phyloP scores from a whole-genome alignment of 2,797 vertebrate genomes.

The Allenopithecus nigroviridis region DNA sequence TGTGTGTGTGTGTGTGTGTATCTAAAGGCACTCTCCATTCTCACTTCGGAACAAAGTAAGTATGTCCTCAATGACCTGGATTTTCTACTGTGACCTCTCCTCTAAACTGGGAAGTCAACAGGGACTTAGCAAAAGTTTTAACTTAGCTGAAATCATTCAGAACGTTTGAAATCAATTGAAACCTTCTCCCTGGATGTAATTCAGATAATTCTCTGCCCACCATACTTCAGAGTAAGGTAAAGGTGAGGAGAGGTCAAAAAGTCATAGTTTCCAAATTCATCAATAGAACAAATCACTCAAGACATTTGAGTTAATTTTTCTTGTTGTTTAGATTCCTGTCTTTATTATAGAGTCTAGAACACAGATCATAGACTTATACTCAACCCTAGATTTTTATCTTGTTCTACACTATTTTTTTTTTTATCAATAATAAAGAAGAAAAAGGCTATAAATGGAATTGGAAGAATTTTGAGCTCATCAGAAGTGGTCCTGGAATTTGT shows the following conservation, averaged over 20 bases:
- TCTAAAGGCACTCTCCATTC: not conserved
- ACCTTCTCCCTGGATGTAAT: not conserved
- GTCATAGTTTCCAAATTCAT: not conserved
- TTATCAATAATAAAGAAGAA: not conserved
- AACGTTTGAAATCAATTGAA: conserved; percentile 35
- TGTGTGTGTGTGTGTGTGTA: not conserved
- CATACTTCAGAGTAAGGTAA: not conserved
- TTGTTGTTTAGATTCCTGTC: not conserved
- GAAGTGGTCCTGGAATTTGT: not conserved
- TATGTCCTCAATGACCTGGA: not conserved
- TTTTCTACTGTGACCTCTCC: conserved; percentile 19
- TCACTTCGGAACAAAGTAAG: conserved; percentile 17
- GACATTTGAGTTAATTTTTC: conserved; percentile 6
- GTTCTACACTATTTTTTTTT: not conserved
- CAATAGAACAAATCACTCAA: not conserved
- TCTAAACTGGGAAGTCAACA: conserved; percentile 15
- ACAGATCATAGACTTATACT: not conserved
- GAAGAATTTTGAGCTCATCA: not conserved
- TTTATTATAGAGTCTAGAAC: not conserved
- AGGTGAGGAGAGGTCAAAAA: not conserved
- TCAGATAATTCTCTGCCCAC: not conserved
- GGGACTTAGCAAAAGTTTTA: not conserved
- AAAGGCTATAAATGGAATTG: not conserved
- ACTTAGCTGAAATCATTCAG: not conserved
- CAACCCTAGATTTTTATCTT: not conserved